phyloP scores from a whole-genome alignment of 2,113 vertebrate genomes.

The Zosterops japonicus region DNA sequence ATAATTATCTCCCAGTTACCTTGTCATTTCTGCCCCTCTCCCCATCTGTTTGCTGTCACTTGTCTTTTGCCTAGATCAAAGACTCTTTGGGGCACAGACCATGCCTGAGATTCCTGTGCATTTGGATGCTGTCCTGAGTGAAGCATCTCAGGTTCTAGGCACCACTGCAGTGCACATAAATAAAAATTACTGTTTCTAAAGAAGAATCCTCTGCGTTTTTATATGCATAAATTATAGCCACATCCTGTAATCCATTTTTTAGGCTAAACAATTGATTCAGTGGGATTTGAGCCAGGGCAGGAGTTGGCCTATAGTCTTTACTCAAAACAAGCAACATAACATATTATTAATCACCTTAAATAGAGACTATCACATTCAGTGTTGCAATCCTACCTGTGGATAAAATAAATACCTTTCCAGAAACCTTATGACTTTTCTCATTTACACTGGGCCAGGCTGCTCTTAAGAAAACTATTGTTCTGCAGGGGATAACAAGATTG shows the following conservation, averaged over 20 bases:
- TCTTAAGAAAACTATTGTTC: neutral
- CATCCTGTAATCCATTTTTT: constrained; percentile 48
- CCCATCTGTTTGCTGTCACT: constrained; percentile 60
- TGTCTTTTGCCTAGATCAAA: constrained; percentile 40
- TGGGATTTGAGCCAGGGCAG: constrained; percentile 27
- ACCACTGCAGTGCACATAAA: neutral
- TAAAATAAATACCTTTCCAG: constrained; percentile 41
- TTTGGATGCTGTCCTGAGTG: neutral
- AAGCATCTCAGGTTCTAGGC: neutral
- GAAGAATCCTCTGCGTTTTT: neutral
- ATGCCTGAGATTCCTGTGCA: neutral
- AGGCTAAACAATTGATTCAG: constrained; percentile 47
- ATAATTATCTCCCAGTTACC: constrained; percentile 61
- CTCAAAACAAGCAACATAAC: constrained; percentile 31
- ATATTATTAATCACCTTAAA: constrained; percentile 54
- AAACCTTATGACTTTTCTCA: constrained; percentile 23
- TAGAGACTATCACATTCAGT: constrained; percentile 8
- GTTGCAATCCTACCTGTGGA: constrained; percentile 2
- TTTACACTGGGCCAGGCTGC: neutral
- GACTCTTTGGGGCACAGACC: neutral
- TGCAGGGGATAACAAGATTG: neutral
- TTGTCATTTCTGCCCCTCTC: constrained; percentile 61
- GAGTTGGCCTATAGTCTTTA: constrained; percentile 8
- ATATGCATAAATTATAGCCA: constrained; percentile 36
- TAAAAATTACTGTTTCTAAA: constrained; percentile 24